Conservation (phyloP, 1,140 invertebrate genomes). For the Drosophila leontia region DNA sequence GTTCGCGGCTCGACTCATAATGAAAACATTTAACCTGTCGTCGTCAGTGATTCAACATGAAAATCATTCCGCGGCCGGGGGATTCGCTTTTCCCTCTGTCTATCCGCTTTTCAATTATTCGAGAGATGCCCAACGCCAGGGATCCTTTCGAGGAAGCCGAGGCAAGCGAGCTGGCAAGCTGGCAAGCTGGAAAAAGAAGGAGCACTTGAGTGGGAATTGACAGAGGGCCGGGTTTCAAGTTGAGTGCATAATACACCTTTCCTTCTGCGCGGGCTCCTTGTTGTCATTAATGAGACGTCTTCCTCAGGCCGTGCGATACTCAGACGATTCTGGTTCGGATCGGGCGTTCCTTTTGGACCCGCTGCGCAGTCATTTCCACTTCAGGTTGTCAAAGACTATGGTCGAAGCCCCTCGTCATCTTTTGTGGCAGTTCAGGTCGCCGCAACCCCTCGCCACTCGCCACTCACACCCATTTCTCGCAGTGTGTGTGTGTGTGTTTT, state of each 20-base stretch:
- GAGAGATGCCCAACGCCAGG: conserved; percentile 52
- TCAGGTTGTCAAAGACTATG: conserved; percentile 72
- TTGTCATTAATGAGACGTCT: conserved; percentile 84
- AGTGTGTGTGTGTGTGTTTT: conserved; percentile 54
- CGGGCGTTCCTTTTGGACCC: conserved; percentile 23
- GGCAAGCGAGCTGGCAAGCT: conserved; percentile 19
- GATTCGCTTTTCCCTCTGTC: conserved; percentile 33
- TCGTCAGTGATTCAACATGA: conserved; percentile 63
- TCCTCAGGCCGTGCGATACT: conserved; percentile 50
- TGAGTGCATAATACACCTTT: conserved; percentile 82
- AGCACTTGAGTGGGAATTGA: conserved; percentile 69
- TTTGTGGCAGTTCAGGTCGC: conserved; percentile 56
- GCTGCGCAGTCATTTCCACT: conserved; percentile 77
- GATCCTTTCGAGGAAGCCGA: conserved; percentile 73
- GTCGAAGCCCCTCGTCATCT: conserved; percentile 66
- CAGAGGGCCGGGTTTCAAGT: conserved; percentile 59
- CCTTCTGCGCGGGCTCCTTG: conserved; percentile 74
- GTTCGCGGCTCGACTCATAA: conserved; percentile 71
- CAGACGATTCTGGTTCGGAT: conserved; percentile 29
- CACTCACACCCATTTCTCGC: conserved; percentile 14
- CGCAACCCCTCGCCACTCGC: conserved; percentile 2
- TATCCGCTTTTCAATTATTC: conserved; percentile 68
- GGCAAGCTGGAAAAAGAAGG: conserved; percentile 21
- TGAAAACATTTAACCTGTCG: conserved; percentile 84
- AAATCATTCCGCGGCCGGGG: conserved; percentile 48